Evolutionary conservation across 2,113 vertebrate species (phyloP).

Genomic region (Centropus bengalensis): DNA sequence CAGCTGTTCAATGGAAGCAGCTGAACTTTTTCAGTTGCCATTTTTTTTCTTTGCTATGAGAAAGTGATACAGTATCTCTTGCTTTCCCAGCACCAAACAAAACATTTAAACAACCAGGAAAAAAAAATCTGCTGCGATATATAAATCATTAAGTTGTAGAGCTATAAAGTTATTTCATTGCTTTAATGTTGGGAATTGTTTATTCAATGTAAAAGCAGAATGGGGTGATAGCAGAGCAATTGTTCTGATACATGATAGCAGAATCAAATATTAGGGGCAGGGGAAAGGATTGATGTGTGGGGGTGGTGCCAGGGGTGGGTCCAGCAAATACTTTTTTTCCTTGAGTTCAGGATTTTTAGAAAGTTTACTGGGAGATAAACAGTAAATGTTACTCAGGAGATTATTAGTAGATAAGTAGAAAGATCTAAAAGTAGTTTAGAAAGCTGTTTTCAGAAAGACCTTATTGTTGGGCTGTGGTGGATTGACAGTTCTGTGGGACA

Average conservation of each 20-base stretch:
- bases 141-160: background rate
- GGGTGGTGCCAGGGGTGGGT: background rate
- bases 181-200: background rate
- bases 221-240: background rate
- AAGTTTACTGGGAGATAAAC: background rate
- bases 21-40: constrained; percentile 34
- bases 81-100: background rate
- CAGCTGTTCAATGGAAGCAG: constrained; percentile 48
- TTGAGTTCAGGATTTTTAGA: background rate
- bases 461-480: constrained; percentile 21
- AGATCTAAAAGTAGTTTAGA: background rate
- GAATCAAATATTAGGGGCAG: background rate
- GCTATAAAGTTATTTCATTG: background rate
- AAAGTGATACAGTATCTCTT: background rate
- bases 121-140: background rate
- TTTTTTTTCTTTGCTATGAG: constrained; percentile 2
- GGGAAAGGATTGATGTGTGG: background rate
- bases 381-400: background rate
- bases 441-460: constrained; percentile 21
- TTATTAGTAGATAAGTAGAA: background rate
- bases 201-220: background rate
- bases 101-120: background rate
- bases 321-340: background rate
- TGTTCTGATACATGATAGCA: background rate
- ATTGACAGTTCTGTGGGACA: constrained; percentile 49